Percentiles rank a stretch among this genome's conserved stretches.
Conservation (phyloP, 2,797 vertebrate genomes). For the Heterohyrax brucei region DNA sequence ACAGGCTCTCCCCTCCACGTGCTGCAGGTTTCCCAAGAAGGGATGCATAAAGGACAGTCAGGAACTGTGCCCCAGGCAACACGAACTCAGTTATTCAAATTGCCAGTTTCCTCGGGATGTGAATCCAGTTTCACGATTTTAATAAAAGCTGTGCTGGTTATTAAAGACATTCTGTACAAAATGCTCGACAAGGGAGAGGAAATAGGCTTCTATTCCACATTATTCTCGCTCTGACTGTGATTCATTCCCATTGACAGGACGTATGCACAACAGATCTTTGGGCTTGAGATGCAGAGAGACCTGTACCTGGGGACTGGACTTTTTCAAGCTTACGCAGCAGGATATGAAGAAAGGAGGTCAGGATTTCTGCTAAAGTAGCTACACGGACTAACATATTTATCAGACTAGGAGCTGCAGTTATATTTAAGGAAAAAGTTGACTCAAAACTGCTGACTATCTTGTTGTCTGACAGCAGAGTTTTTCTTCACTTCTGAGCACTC, state of each 20-base stretch:
- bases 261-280: conserved; percentile 48
- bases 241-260: conserved; percentile 50
- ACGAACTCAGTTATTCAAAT: conserved; percentile 33
- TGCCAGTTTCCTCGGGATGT: background rate
- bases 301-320: conserved; percentile 37
- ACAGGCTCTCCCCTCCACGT: background rate
- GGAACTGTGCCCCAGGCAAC: background rate
- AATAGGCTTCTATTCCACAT: conserved; percentile 55
- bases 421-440: conserved; percentile 65
- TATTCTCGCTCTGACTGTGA: conserved; percentile 72
- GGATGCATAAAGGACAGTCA: background rate
- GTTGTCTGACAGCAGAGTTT: conserved; percentile 5
- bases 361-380: conserved; percentile 72
- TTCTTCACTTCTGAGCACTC: conserved; percentile 32
- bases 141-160: conserved; percentile 55
- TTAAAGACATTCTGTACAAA: conserved; percentile 68
- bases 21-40: background rate
- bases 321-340: conserved; percentile 79
- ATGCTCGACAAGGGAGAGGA: conserved; percentile 56
- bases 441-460: conserved; percentile 62
- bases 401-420: conserved; percentile 61
- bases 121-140: conserved; percentile 57
- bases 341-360: conserved; percentile 78
- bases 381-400: conserved; percentile 76
- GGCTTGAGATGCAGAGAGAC: conserved; percentile 57